Evolutionary conservation across 2,888 invertebrate genomes (phyloP).

Genomic region (Melinaea marsaeus): DNA sequence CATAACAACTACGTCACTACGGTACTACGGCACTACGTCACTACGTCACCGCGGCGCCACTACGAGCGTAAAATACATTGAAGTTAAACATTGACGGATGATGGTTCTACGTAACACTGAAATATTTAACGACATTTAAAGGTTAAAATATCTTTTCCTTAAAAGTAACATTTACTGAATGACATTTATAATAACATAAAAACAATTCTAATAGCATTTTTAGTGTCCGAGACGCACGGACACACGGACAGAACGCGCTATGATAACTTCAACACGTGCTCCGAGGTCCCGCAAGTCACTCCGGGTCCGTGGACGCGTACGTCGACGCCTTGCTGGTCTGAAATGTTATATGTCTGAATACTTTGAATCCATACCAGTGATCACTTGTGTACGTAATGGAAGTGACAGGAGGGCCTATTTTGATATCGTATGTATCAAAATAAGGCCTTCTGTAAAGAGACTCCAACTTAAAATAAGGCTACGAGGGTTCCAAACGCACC

Average conservation of each 20-base stretch:
- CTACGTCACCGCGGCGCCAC: no score
- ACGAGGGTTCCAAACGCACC: no score
- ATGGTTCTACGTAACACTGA: not conserved
- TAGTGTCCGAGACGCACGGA: slow-evolving; percentile 12
- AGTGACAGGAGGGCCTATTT: no score
- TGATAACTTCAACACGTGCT: not conserved
- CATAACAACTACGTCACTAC: no score
- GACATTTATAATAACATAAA: slow-evolving; percentile 15
- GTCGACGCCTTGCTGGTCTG: slow-evolving; percentile 66
- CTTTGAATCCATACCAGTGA: no score
- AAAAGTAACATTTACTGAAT: slow-evolving; percentile 1
- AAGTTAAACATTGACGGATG: no score
- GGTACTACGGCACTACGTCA: no score
- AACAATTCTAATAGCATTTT: slow-evolving; percentile 14
- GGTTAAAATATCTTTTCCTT: not conserved
- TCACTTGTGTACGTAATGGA: no score
- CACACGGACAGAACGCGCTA: slow-evolving; percentile 15
- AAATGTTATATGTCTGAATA: slow-evolving; percentile 34
- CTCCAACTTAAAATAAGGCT: no score
- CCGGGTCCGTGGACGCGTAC: slow-evolving; percentile 56
- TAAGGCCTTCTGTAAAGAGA: no score
- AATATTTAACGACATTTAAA: not conserved
- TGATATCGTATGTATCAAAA: no score
- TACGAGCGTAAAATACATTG: no score
- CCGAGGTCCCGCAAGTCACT: slow-evolving; percentile 42